These are phyloP conservation scores for Caenorhabditis afra DNA, from an alignment of 2,888 invertebrate species.

Conservation along the genomic window DNA sequence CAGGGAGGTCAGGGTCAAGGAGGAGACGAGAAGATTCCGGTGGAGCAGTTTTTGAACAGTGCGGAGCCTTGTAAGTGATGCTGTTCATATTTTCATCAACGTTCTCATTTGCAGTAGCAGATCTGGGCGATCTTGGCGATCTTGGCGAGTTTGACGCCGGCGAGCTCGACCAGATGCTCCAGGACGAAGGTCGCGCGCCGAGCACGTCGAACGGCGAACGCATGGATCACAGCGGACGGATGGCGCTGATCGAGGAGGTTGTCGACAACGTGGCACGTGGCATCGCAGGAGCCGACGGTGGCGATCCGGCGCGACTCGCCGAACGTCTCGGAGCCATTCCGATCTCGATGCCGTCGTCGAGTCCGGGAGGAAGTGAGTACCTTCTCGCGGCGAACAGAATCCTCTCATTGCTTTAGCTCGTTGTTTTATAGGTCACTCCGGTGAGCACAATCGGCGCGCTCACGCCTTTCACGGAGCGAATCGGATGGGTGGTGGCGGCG, in stretches of 20 bases:
- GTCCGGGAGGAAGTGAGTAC: constrained; percentile 52
- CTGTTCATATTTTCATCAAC: no score
- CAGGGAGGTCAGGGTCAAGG: neutral
- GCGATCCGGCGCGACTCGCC: constrained; percentile 24
- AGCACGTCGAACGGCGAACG: constrained; percentile 34
- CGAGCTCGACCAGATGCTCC: constrained; percentile 44
- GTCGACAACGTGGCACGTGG: constrained; percentile 56
- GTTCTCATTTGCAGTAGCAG: constrained; percentile 60
- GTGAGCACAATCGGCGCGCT: constrained; percentile 61
- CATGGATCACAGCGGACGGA: constrained; percentile 12
- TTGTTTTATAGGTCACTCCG: constrained; percentile 49
- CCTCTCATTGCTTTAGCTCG: constrained; percentile 19
- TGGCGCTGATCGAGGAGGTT: constrained; percentile 45
- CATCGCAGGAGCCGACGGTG: constrained; percentile 15
- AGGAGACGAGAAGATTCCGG: constrained; percentile 19
- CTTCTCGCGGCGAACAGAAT: no score
- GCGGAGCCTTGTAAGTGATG: constrained; percentile 40
- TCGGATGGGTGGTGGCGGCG: no score
- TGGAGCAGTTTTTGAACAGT: constrained; percentile 36
- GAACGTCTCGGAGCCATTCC: constrained; percentile 41
- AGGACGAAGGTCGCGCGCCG: constrained; percentile 25
- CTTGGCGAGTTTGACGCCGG: constrained; percentile 65
- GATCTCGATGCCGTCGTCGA: constrained; percentile 33
- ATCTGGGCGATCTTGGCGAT: constrained; percentile 62
- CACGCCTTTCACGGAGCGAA: constrained; percentile 58